Conservation (phyloP, 2,888 invertebrate genomes). For the Dasysyrphus albostriatus region DNA sequence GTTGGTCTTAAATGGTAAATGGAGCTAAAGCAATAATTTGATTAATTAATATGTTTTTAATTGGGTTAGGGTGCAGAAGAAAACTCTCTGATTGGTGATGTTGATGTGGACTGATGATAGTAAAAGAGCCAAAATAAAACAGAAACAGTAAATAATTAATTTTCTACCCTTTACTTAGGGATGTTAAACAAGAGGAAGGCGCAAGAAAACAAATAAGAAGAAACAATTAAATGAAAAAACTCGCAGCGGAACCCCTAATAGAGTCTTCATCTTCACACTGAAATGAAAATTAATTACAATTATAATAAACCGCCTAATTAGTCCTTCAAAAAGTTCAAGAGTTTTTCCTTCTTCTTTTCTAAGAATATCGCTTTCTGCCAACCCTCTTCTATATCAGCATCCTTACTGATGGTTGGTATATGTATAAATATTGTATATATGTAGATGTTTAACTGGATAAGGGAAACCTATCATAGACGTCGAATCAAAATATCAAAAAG, state of each 20-base stretch:
- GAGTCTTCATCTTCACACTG: constrained; percentile 44
- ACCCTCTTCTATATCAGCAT: constrained; percentile 30
- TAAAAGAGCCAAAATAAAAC: constrained; percentile 16
- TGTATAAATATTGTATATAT: neutral
- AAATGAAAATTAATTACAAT: constrained; percentile 82
- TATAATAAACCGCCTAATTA: constrained; percentile 84
- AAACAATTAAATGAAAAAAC: constrained; percentile 43
- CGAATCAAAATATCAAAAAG: constrained; percentile 40
- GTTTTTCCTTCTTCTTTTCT: constrained; percentile 40
- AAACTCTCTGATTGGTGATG: constrained; percentile 25
- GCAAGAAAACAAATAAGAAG: constrained; percentile 14
- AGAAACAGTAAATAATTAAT: constrained; percentile 64
- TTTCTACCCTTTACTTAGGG: constrained; percentile 44
- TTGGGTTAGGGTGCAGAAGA: constrained; percentile 38
- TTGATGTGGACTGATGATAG: no score
- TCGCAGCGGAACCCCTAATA: constrained; percentile 20
- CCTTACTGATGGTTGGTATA: neutral
- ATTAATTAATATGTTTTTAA: constrained; percentile 71
- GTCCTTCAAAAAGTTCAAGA: constrained; percentile 71
- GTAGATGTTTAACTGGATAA: constrained; percentile 57
- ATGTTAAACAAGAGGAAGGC: constrained; percentile 17
- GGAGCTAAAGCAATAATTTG: constrained; percentile 72
- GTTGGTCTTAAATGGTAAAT: constrained; percentile 65
- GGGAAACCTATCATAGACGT: constrained; percentile 65
- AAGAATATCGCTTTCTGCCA: constrained; percentile 48